Conservation (phyloP, 2,888 invertebrate genomes). For the Synanthedon formicaeformis region DNA sequence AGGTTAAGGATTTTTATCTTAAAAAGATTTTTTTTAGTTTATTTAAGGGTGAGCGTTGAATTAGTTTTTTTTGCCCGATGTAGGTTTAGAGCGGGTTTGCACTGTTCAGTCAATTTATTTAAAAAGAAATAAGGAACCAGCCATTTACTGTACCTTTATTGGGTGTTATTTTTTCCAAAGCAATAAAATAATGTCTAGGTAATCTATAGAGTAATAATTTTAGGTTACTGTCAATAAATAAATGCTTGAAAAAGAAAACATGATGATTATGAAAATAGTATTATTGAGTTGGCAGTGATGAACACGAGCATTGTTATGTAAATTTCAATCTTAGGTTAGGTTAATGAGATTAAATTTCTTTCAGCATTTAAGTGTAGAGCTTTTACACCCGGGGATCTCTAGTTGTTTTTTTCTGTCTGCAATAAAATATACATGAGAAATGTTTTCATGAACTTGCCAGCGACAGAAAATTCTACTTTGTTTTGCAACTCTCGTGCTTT, state of each 20-base stretch:
- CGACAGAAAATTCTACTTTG: too few relatives aligned
- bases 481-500: too few relatives aligned
- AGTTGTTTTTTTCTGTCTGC: neutral
- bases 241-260: constrained; percentile 16
- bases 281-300: constrained; percentile 45
- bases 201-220: constrained; percentile 48
- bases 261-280: constrained; percentile 29
- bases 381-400: constrained; percentile 10
- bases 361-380: constrained; percentile 49
- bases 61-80: constrained; percentile 37
- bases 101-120: constrained; percentile 44
- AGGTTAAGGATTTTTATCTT: constrained; percentile 67
- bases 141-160: constrained; percentile 56
- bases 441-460: neutral
- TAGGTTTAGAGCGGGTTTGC: constrained; percentile 33
- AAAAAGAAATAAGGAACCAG: constrained; percentile 47
- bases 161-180: constrained; percentile 62
- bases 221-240: constrained; percentile 55
- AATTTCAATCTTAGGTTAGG: constrained; percentile 18
- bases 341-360: constrained; percentile 47
- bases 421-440: neutral
- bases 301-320: constrained; percentile 25
- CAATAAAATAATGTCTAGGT: constrained; percentile 45
- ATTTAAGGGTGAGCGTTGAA: constrained; percentile 66
- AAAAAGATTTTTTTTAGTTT: constrained; percentile 63